Conservation (phyloP, 2,888 invertebrate genomes). For the Eupithecia pulchellata region DNA sequence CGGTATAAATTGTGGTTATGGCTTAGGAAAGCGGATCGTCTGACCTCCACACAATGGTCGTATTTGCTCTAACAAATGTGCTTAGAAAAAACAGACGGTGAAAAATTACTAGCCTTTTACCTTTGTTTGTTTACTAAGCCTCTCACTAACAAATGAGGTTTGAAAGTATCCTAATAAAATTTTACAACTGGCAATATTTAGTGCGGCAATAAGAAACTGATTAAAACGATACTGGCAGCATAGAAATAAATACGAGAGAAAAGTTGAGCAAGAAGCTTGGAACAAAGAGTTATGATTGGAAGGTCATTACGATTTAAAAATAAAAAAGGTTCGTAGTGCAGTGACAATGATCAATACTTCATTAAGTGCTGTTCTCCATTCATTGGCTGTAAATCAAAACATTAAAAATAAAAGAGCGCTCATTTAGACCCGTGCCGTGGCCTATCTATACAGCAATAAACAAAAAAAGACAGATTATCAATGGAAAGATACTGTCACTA, state of each 20-base stretch:
- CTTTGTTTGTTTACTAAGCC: slow-evolving; percentile 53
- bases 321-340: slow-evolving; percentile 51
- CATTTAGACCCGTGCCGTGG: slow-evolving; percentile 71
- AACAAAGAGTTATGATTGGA: slow-evolving; percentile 57
- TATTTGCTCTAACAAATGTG: slow-evolving; percentile 77
- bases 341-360: slow-evolving; percentile 75
- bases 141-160: slow-evolving; percentile 40
- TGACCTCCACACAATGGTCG: slow-evolving; percentile 72
- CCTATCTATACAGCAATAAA: slow-evolving; percentile 38
- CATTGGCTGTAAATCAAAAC: slow-evolving; percentile 77
- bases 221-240: slow-evolving; percentile 37
- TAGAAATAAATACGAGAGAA: slow-evolving; percentile 32
- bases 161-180: slow-evolving; percentile 40
- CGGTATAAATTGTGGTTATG: slow-evolving; percentile 81
- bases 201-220: slow-evolving; percentile 40
- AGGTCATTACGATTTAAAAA: slow-evolving; percentile 52
- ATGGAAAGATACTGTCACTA: background rate
- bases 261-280: slow-evolving; percentile 46
- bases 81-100: slow-evolving; percentile 70
- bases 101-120: slow-evolving; percentile 61
- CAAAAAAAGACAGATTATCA: slow-evolving; percentile 20
- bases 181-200: slow-evolving; percentile 43
- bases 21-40: slow-evolving; percentile 63
- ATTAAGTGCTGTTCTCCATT: slow-evolving; percentile 74
- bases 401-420: slow-evolving; percentile 69